Percentiles rank a stretch among this genome's conserved stretches.
phyloP scores from a whole-genome alignment of 2,797 vertebrate genomes.

The Phoebastria nigripes region DNA sequence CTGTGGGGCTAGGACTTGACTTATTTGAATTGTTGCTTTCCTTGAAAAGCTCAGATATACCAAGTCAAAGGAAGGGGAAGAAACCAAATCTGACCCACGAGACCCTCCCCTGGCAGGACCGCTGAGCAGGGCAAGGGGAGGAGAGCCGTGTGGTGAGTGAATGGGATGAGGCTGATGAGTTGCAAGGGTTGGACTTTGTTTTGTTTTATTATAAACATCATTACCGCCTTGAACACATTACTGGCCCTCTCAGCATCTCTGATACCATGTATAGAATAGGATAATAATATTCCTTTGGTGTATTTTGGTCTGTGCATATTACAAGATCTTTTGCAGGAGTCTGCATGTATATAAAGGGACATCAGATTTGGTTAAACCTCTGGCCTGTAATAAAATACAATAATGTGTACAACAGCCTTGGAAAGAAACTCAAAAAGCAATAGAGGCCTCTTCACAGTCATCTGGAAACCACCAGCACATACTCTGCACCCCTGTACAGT shows the following conservation, averaged over 20 bases:
- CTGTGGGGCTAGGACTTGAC: background rate
- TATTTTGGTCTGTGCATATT: background rate
- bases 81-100: background rate
- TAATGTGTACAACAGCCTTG: fast-evolving
- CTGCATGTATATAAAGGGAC: background rate
- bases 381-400: background rate
- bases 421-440: background rate
- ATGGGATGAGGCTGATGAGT: too few relatives aligned
- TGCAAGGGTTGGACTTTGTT: background rate
- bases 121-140: too few relatives aligned
- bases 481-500: too few relatives aligned
- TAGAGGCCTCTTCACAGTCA: background rate
- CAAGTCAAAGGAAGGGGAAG: background rate
- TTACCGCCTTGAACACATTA: background rate
- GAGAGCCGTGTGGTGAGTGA: background rate
- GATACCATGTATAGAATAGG: background rate
- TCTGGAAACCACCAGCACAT: background rate
- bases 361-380: background rate
- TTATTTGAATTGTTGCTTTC: background rate
- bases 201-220: background rate
- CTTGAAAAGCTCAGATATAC: background rate
- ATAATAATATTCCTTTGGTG: background rate
- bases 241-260: background rate
- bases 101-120: background rate
- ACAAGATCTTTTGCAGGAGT: background rate